Evolutionary conservation across 2,888 invertebrate genomes (phyloP).

Genomic region (Rhagonycha fulva): DNA sequence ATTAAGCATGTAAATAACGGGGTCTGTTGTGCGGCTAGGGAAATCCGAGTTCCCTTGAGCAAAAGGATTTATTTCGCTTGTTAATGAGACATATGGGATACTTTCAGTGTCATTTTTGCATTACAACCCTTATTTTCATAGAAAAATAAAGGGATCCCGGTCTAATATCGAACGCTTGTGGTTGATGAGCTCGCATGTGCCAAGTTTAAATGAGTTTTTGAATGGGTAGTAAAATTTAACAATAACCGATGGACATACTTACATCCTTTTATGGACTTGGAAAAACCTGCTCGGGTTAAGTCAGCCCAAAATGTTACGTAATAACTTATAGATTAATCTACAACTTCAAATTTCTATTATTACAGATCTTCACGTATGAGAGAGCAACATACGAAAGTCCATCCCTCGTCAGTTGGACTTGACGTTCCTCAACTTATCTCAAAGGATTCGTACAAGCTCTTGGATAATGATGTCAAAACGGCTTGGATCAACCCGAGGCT

Average conservation of each 20-base stretch:
- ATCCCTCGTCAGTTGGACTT: slow-evolving; percentile 37
- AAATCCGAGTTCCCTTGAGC: slow-evolving; percentile 19
- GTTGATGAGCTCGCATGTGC: neutral
- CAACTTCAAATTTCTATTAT: slow-evolving; percentile 13
- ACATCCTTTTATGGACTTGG: neutral
- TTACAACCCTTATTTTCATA: neutral
- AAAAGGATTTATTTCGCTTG: slow-evolving; percentile 30
- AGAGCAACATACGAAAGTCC: slow-evolving; percentile 40
- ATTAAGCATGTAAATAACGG: slow-evolving; percentile 35
- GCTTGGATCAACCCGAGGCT: slow-evolving; percentile 64
- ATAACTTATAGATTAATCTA: neutral
- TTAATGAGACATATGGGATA: slow-evolving; percentile 32
- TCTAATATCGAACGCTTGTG: neutral
- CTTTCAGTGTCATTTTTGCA: neutral
- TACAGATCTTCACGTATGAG: slow-evolving; percentile 40
- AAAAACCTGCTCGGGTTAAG: neutral
- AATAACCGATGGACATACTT: neutral
- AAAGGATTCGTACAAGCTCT: slow-evolving; percentile 58
- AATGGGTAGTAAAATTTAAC: neutral
- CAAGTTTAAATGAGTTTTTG: neutral
- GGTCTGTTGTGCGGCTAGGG: slow-evolving; percentile 23
- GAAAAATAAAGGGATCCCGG: neutral
- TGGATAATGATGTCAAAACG: slow-evolving; percentile 63
- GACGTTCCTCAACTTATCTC: slow-evolving; percentile 54
- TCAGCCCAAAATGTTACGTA: neutral